Conservation (phyloP, 1,140 invertebrate genomes). For the Drosophila arizonae region DNA sequence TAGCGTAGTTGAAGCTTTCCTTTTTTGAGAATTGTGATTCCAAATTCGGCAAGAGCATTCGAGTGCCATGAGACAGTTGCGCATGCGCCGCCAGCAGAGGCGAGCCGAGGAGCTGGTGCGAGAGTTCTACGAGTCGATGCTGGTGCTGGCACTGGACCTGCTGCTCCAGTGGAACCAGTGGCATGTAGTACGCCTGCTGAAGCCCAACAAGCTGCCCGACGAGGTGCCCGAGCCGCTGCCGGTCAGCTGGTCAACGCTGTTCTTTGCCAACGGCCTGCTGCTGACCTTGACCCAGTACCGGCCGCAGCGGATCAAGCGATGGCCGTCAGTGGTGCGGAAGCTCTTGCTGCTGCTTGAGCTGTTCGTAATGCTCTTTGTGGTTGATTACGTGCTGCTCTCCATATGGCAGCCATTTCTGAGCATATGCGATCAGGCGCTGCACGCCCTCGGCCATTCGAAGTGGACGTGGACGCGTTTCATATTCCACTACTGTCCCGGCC, state of each 20-base stretch:
- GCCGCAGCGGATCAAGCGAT: constrained; percentile 14
- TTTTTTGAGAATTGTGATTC: not conserved
- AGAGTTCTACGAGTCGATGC: constrained; percentile 36
- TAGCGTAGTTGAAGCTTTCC: not conserved
- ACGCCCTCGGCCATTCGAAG: not conserved
- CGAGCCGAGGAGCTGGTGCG: constrained; percentile 19
- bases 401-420: constrained; percentile 39
- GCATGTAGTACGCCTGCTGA: constrained; percentile 19
- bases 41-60: constrained; percentile 6
- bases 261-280: constrained; percentile 33
- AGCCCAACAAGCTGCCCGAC: constrained; percentile 3
- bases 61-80: not conserved
- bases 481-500: constrained; percentile 22
- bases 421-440: constrained; percentile 32
- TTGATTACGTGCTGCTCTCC: constrained; percentile 30
- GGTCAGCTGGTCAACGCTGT: constrained; percentile 25
- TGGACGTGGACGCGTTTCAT: constrained; percentile 4
- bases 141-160: constrained; percentile 17
- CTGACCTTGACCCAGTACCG: constrained; percentile 24
- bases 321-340: not conserved
- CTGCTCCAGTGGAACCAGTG: constrained; percentile 35
- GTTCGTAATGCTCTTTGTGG: constrained; percentile 22
- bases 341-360: constrained; percentile 24
- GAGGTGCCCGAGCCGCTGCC: constrained; percentile 7
- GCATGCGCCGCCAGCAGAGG: constrained; percentile 7